Base-by-base conservation (phyloP, 2,113 vertebrate genomes). In the Carassius auratus region DNA sequence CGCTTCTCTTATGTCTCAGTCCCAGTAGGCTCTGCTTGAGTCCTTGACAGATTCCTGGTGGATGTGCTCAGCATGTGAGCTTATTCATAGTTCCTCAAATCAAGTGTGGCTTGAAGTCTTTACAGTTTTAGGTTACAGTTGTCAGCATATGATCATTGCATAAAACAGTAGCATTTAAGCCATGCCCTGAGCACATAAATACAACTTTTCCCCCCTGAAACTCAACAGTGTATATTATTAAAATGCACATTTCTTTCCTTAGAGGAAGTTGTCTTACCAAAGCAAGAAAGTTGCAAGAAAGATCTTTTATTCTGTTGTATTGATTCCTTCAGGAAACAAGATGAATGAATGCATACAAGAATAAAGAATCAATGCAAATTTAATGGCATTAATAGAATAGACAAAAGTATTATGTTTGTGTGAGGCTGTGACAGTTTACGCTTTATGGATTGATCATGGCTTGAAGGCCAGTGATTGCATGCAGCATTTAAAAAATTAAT, bases 1-100 rank as follows among this genome's bases (percentile, higher is more conserved):
- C 19, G 30, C 78, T 84, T 87, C 36, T 86, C 64, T 85, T 45
- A 83, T 30, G 59, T 87, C 84, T 71, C 15, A 21, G 55, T 83
- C 74, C 59, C 48, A 48, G 83, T 48, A 85, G 83, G 6, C 48
- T 59, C 45, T 73, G 81, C 33, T 21, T 42, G 71, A 87, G 77
- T 85, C 83, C 55, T 82, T 79, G 74, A 75, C 76, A 81, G 68
- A 86, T 76, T 86, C 79, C 76, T 81, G 30, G 23, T 62, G 48
- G 50, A 83, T 33, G 81, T 55, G 33, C 48, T 9, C 68, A 59
- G 68, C 81, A 73, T 83, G 80, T 9, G 19, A 73, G 50, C 52
- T 36, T 73, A 55, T 73, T 83, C 66, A 9, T 55, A 71, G 50
- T 59, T 74, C 68, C 48, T 81, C 45, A 68, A 81, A 69, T 81